Base-by-base conservation (phyloP, 2,888 invertebrate species). In the Sarcophaga subvicina region DNA sequence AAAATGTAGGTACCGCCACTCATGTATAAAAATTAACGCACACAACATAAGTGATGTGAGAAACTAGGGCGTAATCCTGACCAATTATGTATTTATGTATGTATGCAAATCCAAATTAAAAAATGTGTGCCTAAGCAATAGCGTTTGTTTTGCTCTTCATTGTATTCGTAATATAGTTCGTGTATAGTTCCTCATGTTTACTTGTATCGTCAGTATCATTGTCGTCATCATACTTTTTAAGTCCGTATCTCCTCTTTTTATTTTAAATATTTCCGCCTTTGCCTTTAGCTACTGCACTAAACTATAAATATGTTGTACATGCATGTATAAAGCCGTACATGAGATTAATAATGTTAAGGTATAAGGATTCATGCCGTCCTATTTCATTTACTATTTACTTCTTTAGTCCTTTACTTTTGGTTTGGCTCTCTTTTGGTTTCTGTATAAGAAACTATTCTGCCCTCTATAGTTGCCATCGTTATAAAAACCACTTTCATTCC, bases 241-340 rank as follows among this genome's bases (percentile, higher is more conserved):
- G 25, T 27, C 72, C 72, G 12, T 73, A 49, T 69, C 49, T 73
- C 80, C 80, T 60, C 25, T 6, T 71, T 76, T 66, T 60, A 72
- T 72, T 63, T 22, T 47, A 79, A 63, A 72, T 72, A 71, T 47
- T 67, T 72, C 66, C 54, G 54, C 1, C 49, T 78, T 66, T 67
- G 66, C 71, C 25, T 60, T 64, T 11, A 71, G 47, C 64, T 37
- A 47, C 37, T 71, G 71, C 17, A 54, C 22, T 37, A 37, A 25
- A 22, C 54, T 75, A 63, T 47, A 22, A 25, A 8, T 25, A 22
- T 12, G 22, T 22, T 63, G 45, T 45, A 12, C 22, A 22, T 69
- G 22, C 59, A 78, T 71, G 49, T 63, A 69, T 67, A 49, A 37
- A 37, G 10, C 37, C 37, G 37, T 83, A 47, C 27, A 60, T 70